Percentiles rank a stretch among this genome's conserved stretches.
phyloP scores from a whole-genome alignment of 2,113 vertebrate genomes.

The Sisor rabdophorus region DNA sequence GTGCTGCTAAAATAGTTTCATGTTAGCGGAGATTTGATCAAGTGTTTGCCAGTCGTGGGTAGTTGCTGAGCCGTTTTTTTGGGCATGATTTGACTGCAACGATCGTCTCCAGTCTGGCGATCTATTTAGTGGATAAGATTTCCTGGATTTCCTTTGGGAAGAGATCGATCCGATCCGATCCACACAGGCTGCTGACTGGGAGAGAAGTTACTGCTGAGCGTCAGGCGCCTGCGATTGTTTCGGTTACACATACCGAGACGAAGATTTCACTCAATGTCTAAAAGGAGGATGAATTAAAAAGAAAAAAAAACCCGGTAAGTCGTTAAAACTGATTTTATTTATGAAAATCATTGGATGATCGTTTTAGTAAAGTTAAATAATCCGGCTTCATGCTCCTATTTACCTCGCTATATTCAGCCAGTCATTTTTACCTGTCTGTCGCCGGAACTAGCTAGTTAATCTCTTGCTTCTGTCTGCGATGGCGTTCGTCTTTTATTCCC shows the following conservation, averaged over 20 bases:
- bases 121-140: not conserved
- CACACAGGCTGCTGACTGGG: not conserved
- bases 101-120: not conserved
- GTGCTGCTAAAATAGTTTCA: not conserved
- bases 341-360: no score
- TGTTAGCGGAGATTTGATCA: not conserved
- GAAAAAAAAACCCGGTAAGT: not conserved
- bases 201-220: not conserved
- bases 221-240: not conserved
- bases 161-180: not conserved
- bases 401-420: not conserved
- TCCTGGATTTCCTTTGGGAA: not conserved
- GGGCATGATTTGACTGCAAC: no score
- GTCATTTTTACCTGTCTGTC: not conserved
- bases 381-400: not conserved
- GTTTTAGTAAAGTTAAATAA: not conserved
- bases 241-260: not conserved
- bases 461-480: not conserved
- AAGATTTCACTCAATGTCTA: not conserved
- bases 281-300: not conserved
- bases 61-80: not conserved
- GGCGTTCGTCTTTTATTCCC: no score
- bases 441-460: not conserved
- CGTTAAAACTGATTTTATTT: not conserved
- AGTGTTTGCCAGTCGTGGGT: not conserved